Conservation (phyloP, 2,888 invertebrate species). For the Tenthredo distinguenda region DNA sequence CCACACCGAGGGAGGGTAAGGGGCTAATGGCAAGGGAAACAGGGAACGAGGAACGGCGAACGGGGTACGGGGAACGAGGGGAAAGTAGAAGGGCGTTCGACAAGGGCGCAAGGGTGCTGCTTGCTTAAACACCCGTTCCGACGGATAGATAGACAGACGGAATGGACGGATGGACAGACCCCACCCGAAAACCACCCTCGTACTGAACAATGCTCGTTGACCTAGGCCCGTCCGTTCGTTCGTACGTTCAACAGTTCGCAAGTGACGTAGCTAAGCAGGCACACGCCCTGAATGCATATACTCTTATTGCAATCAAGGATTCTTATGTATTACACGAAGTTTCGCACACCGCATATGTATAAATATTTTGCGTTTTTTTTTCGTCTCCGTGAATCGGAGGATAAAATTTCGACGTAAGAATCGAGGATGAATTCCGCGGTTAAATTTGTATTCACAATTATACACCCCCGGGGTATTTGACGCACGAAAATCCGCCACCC, state of each 20-base stretch:
- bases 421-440: no score
- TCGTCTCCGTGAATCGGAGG: no score
- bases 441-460: no score
- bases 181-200: slow-evolving; percentile 36
- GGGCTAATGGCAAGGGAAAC: not conserved
- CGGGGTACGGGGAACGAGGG: not conserved
- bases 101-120: slow-evolving; percentile 36
- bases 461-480: not conserved
- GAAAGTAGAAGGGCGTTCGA: slow-evolving; percentile 9
- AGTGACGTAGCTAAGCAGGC: slow-evolving; percentile 14
- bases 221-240: slow-evolving; percentile 36
- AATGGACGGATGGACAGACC: slow-evolving; percentile 6
- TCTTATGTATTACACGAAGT: not conserved
- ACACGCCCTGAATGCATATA: not conserved
- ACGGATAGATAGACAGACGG: not conserved
- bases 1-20: not conserved
- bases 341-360: no score
- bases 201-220: slow-evolving; percentile 46
- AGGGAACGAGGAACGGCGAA: not conserved
- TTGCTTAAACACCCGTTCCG: slow-evolving; percentile 43
- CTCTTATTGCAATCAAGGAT: not conserved
- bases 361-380: no score
- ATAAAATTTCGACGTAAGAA: no score
- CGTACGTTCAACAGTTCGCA: not conserved
- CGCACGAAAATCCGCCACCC: not conserved